Conservation (phyloP, 2,797 vertebrate genomes). For the Propithecus perrieri region DNA sequence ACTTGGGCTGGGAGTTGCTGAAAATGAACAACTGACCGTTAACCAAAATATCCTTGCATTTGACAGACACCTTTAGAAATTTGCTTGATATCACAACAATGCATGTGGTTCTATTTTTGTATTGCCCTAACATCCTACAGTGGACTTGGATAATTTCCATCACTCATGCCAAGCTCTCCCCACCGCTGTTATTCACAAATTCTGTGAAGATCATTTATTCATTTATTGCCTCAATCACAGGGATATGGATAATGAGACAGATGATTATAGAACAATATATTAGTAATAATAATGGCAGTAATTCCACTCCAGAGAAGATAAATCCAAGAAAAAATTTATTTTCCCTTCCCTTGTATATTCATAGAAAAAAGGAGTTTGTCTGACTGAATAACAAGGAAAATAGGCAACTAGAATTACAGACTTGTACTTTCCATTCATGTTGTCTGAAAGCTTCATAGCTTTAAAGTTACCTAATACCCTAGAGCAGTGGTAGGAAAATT, state of each 20-base stretch:
- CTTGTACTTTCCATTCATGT: not conserved
- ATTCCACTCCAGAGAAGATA: not conserved
- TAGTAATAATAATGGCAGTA: not conserved
- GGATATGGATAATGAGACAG: not conserved
- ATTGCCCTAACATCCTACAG: not conserved
- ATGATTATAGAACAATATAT: constrained; percentile 17
- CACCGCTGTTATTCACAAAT: not conserved
- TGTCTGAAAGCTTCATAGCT: not conserved
- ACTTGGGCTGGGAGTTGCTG: not conserved
- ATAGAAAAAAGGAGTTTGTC: not conserved
- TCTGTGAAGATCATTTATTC: not conserved
- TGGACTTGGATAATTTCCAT: constrained; percentile 19
- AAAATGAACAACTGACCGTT: not conserved
- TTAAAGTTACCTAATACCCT: not conserved
- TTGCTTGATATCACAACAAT: not conserved
- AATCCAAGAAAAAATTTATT: constrained; percentile 10
- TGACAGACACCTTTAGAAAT: not conserved
- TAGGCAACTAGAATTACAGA: not conserved
- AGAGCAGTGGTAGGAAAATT: not conserved
- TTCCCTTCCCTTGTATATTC: not conserved
- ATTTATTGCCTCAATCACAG: not conserved
- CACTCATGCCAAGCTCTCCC: not conserved
- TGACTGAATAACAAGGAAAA: not conserved
- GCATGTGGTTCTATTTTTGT: not conserved
- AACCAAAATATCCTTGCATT: not conserved